Conservation (phyloP, 1,140 invertebrate genomes). For the Drosophila rhopaloa region DNA sequence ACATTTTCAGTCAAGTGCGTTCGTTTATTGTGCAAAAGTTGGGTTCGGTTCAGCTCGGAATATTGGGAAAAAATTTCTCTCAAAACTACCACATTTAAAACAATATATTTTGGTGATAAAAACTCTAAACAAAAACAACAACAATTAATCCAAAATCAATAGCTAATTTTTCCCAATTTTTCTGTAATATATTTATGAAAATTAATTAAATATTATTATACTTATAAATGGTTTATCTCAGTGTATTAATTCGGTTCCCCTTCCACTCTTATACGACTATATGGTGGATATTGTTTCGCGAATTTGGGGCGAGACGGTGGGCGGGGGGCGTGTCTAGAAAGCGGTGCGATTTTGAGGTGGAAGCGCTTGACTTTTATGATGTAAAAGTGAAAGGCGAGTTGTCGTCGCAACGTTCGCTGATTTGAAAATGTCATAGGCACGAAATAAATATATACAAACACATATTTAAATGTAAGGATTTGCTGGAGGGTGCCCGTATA, state of each 20-base stretch:
- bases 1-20: conserved; percentile 76
- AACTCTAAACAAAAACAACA: neutral
- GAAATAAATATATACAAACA: conserved; percentile 16
- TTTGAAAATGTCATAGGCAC: conserved; percentile 67
- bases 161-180: no score
- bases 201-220: neutral
- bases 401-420: conserved; percentile 57
- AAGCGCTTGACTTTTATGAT: conserved; percentile 44
- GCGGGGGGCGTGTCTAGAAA: conserved; percentile 8
- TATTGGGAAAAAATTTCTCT: neutral
- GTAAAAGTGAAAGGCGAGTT: conserved; percentile 70
- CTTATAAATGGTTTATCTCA: neutral
- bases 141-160: no score
- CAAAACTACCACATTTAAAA: no score
- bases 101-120: neutral
- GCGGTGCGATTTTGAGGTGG: conserved; percentile 41
- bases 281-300: conserved; percentile 60
- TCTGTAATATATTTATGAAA: no score
- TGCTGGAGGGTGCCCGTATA: conserved; percentile 23
- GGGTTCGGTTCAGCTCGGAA: conserved; percentile 30
- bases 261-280: conserved; percentile 3
- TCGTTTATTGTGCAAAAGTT: conserved; percentile 66
- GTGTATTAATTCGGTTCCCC: conserved; percentile 10
- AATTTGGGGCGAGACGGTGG: neutral
- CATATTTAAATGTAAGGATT: conserved; percentile 42